Evolutionary conservation across 2,113 vertebrate species (phyloP).

Genomic region (Zosterops japonicus): DNA sequence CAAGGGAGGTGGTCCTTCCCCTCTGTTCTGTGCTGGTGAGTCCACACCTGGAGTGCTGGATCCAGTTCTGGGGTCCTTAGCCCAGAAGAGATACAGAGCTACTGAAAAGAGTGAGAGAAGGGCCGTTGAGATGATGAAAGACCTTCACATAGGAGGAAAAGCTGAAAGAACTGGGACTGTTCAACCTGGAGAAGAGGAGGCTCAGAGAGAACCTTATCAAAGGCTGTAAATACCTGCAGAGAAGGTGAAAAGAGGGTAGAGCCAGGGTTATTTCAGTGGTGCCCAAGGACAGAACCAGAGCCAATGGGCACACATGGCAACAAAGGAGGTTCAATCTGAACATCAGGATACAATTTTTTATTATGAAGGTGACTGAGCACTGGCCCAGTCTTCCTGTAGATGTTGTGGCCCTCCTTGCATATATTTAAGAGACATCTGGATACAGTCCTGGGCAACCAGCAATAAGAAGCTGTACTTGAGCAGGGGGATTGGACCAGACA

Average conservation of each 20-base stretch:
- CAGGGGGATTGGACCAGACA: rapidly evolving
- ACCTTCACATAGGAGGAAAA: not conserved
- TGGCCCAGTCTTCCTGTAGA: not conserved
- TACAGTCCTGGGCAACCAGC: not conserved
- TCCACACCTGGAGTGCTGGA: not conserved
- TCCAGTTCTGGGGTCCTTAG: not conserved
- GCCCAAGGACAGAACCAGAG: not conserved
- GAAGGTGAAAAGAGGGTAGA: not conserved
- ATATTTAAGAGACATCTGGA: not conserved
- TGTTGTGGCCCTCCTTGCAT: not conserved
- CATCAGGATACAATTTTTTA: not conserved
- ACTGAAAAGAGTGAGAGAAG: not conserved
- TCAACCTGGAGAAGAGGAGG: not conserved
- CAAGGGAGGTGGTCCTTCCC: not conserved
- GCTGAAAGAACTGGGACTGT: not conserved
- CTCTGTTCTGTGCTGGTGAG: not conserved
- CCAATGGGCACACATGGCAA: not conserved
- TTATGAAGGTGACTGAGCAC: not conserved
- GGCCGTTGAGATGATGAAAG: not conserved
- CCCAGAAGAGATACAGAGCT: not conserved
- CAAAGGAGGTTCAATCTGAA: not conserved
- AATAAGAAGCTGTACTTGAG: not conserved
- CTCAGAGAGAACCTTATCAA: not conserved
- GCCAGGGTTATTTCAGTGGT: not conserved
- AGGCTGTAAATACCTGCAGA: not conserved